Conservation (phyloP, 1,140 invertebrate species). For the Drepana arcuata region DNA sequence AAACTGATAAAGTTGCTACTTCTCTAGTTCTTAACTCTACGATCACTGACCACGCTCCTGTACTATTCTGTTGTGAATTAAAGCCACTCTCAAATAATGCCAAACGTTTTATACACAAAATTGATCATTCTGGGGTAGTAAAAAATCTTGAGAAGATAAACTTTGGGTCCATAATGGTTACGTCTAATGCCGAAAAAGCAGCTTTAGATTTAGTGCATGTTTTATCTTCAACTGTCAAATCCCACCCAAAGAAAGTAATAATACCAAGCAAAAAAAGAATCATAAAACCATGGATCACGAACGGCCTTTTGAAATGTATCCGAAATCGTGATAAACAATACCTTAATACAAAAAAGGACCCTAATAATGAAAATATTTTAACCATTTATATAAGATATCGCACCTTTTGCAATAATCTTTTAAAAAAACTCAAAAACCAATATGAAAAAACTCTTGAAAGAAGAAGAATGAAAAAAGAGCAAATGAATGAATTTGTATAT, state of each 20-base stretch:
- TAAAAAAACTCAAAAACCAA: constrained; percentile 14
- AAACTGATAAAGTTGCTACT: not conserved
- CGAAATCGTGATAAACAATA: constrained; percentile 13
- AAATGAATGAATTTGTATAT: too few species aligned
- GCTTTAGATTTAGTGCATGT: too few species aligned
- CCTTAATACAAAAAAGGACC: constrained; percentile 5
- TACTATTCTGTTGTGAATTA: not conserved
- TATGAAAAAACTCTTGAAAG: constrained; percentile 11
- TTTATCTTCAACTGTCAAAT: too few species aligned
- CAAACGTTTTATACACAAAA: not conserved
- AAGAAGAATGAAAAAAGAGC: too few species aligned
- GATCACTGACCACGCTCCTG: constrained; percentile 7
- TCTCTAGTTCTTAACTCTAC: not conserved
- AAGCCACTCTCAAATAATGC: not conserved
- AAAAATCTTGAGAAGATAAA: too few species aligned
- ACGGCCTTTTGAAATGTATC: constrained; percentile 20
- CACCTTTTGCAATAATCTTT: constrained; percentile 17
- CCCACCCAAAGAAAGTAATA: too few species aligned
- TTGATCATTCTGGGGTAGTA: not conserved
- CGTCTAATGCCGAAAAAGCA: too few species aligned
- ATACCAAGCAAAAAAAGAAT: constrained; percentile 2
- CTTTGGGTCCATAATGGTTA: too few species aligned
- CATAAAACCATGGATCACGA: constrained; percentile 18
- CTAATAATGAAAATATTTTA: constrained; percentile 6
- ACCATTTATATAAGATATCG: constrained; percentile 14